Evolutionary conservation across 1,140 invertebrate genomes (phyloP).

Genomic region (Drosophila lini): DNA sequence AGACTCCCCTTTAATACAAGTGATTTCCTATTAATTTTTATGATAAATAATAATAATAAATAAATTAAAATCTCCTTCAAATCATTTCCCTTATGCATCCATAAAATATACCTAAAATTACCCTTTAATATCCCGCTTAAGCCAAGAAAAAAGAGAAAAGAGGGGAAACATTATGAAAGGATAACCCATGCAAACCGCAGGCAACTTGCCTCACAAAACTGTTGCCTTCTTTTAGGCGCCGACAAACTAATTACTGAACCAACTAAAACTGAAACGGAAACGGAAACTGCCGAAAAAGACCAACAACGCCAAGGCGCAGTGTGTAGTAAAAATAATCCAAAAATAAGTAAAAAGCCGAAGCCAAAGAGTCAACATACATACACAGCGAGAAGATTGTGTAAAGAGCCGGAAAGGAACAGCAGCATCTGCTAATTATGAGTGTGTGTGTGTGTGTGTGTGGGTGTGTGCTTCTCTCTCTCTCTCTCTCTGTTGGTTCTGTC

Average conservation of each 20-base stretch:
- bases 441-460: slow-evolving; percentile 4
- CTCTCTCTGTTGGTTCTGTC: neutral
- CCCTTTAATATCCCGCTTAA: neutral
- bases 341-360: slow-evolving; percentile 21
- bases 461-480: neutral
- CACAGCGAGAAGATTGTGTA: slow-evolving; percentile 4
- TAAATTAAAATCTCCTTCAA: too few species aligned
- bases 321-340: slow-evolving; percentile 30
- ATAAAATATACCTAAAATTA: neutral
- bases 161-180: neutral
- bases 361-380: slow-evolving; percentile 42
- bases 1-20: too few species aligned
- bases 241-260: slow-evolving; percentile 69
- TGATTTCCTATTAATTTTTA: neutral
- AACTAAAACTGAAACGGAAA: slow-evolving; percentile 59
- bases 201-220: slow-evolving; percentile 3
- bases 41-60: neutral
- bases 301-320: neutral
- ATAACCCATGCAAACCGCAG: too few species aligned
- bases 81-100: neutral
- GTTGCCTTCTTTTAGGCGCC: slow-evolving; percentile 60
- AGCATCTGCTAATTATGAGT: slow-evolving; percentile 63
- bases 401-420: slow-evolving; percentile 21
- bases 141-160: neutral
- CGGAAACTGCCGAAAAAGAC: slow-evolving; percentile 52